Evolutionary conservation across 2,113 vertebrate species (phyloP).

Genomic region (Vulpes ferrilata): DNA sequence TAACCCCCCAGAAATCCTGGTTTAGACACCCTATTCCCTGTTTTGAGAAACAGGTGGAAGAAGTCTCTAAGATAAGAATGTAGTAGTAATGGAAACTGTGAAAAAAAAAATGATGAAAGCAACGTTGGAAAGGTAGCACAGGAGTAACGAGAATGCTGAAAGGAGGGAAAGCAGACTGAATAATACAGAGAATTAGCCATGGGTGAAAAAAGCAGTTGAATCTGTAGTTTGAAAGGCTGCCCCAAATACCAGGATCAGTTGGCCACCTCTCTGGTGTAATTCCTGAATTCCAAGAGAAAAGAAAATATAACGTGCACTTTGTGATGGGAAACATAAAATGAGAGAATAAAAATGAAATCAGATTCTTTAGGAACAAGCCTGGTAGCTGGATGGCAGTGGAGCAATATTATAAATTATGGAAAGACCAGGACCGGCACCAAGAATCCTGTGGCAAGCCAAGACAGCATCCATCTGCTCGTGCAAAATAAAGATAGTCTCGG

Average conservation of each 20-base stretch:
- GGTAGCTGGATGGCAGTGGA: background rate
- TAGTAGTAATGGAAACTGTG: background rate
- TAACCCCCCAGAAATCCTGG: background rate
- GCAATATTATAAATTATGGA: background rate
- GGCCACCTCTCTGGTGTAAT: background rate
- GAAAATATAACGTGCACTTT: background rate
- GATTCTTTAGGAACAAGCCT: background rate
- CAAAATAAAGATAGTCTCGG: background rate
- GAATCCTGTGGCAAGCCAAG: background rate
- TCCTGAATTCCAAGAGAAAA: background rate
- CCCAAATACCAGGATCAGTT: background rate
- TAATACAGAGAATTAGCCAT: background rate
- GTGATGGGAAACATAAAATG: background rate
- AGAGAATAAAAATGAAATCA: background rate
- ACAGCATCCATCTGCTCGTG: too few relatives aligned
- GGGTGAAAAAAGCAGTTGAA: background rate
- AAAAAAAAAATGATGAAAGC: background rate
- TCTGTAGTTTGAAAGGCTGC: background rate
- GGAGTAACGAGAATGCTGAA: background rate
- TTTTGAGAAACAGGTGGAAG: conserved; percentile 9
- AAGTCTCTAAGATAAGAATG: background rate
- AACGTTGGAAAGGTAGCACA: background rate
- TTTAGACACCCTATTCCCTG: background rate
- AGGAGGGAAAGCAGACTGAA: background rate
- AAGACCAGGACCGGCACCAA: background rate